Evolutionary conservation across 2,888 invertebrate species (phyloP).

Genomic region (Andrena praecox): DNA sequence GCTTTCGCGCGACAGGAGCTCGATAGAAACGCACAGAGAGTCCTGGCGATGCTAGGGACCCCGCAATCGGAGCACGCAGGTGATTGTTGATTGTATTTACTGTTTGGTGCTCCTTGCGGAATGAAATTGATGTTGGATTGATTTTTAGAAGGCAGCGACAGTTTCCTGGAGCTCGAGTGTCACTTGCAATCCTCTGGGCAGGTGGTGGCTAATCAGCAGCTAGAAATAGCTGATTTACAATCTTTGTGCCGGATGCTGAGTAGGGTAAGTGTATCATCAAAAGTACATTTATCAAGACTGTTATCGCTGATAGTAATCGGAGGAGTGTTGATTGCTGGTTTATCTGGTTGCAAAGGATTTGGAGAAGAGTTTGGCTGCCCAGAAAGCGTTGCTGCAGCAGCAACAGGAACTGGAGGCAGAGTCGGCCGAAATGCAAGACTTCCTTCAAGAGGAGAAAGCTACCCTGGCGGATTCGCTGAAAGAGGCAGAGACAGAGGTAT

Average conservation of each 20-base stretch:
- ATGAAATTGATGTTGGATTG: not conserved
- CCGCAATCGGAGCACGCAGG: constrained; percentile 81
- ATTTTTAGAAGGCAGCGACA: constrained; percentile 87
- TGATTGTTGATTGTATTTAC: constrained; percentile 32
- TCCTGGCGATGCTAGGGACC: constrained; percentile 87
- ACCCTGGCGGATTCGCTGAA: constrained; percentile 92
- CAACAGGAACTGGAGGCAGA: constrained; percentile 92
- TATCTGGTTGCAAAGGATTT: constrained; percentile 86
- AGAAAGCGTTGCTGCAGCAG: constrained; percentile 90
- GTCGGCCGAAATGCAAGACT: constrained; percentile 94
- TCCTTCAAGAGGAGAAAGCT: constrained; percentile 93
- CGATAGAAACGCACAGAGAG: constrained; percentile 90
- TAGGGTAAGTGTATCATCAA: too few relatives aligned
- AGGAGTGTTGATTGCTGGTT: not conserved
- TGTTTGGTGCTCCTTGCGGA: too few relatives aligned
- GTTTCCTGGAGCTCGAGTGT: constrained; percentile 91
- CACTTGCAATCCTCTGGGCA: constrained; percentile 89
- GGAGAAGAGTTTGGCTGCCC: constrained; percentile 89
- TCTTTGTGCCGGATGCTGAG: constrained; percentile 90
- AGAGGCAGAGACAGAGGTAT: constrained; percentile 90
- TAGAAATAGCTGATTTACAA: constrained; percentile 90
- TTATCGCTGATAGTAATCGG: too few relatives aligned
- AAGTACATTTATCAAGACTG: not conserved
- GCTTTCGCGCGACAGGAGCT: constrained; percentile 91
- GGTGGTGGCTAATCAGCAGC: constrained; percentile 90